A percentile compares a stretch with the other conserved stretches of the same genome.
phyloP scores from a whole-genome alignment of 2,113 vertebrate genomes.

The Numenius arquata region DNA sequence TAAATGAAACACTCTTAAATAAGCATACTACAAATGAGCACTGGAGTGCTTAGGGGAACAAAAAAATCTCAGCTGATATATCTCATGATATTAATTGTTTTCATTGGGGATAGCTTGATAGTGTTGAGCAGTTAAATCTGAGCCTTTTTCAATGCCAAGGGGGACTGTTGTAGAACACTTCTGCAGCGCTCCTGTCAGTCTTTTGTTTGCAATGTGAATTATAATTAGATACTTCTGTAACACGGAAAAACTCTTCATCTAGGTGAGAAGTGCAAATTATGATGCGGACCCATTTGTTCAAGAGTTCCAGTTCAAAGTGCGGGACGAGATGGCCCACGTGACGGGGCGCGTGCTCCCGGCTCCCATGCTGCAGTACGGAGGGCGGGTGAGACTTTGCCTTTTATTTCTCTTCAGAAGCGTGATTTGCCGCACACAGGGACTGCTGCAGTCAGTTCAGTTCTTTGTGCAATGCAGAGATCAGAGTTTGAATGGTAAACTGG shows the following conservation, averaged over 20 bases:
- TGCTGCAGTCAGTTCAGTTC: neutral
- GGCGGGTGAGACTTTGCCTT: conserved; percentile 85
- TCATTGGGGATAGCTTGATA: neutral
- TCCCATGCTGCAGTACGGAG: conserved; percentile 97
- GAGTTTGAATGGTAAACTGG: neutral
- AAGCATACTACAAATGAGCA: neutral
- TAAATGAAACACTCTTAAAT: neutral
- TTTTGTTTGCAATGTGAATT: neutral
- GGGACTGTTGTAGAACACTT: neutral
- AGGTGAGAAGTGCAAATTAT: conserved; percentile 99
- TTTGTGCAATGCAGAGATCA: neutral
- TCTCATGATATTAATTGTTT: neutral
- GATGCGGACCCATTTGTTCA: conserved; percentile 97
- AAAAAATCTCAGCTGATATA: accelerated
- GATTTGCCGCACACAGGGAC: neutral
- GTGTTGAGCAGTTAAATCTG: neutral
- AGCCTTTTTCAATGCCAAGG: neutral
- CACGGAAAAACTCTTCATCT: neutral
- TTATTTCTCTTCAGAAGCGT: neutral
- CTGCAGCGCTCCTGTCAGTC: neutral
- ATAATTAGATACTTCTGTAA: neutral
- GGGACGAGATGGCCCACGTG: conserved; percentile 98
- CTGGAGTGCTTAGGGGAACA: neutral
- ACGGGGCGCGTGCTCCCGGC: conserved; percentile 96
- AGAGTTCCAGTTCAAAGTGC: conserved; percentile 97